Conservation (phyloP, 64 coral and sea anemone genomes). For the Acropora yongei region DNA sequence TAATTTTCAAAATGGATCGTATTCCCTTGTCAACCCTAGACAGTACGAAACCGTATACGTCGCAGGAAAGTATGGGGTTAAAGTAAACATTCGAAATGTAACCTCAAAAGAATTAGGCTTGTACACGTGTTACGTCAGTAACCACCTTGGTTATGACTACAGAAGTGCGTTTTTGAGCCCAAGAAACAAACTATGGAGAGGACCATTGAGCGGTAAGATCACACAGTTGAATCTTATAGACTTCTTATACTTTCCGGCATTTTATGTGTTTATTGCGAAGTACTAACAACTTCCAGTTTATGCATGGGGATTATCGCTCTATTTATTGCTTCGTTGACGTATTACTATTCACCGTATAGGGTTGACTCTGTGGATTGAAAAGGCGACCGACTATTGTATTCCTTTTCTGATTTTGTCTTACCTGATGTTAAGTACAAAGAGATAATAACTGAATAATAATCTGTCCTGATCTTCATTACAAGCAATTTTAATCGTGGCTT, state of each 20-base stretch:
- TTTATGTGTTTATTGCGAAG: neutral
- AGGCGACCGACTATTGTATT: neutral
- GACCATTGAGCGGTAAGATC: slow-evolving; percentile 3
- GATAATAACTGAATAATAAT: neutral
- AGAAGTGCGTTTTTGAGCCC: slow-evolving; percentile 58
- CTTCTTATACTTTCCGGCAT: neutral
- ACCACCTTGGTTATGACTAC: slow-evolving; percentile 66
- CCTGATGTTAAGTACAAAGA: neutral
- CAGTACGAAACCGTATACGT: slow-evolving; percentile 69
- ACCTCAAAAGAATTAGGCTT: slow-evolving; percentile 49
- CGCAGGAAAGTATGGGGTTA: slow-evolving; percentile 41
- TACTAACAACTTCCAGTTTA: neutral
- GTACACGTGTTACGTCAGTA: slow-evolving; percentile 70
- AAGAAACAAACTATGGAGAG: neutral
- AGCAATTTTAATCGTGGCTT: neutral
- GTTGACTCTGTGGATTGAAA: neutral
- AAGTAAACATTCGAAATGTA: slow-evolving; percentile 30
- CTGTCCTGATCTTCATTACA: neutral
- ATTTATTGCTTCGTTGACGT: neutral
- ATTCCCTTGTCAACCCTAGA: slow-evolving; percentile 61
- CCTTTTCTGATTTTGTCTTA: neutral
- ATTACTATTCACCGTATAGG: neutral
- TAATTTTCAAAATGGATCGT: slow-evolving; percentile 51
- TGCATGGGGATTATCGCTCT: neutral
- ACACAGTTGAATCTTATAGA: neutral